Evolutionary conservation across 1,140 invertebrate genomes (phyloP).

Genomic region (Doryteuthis pealeii): DNA sequence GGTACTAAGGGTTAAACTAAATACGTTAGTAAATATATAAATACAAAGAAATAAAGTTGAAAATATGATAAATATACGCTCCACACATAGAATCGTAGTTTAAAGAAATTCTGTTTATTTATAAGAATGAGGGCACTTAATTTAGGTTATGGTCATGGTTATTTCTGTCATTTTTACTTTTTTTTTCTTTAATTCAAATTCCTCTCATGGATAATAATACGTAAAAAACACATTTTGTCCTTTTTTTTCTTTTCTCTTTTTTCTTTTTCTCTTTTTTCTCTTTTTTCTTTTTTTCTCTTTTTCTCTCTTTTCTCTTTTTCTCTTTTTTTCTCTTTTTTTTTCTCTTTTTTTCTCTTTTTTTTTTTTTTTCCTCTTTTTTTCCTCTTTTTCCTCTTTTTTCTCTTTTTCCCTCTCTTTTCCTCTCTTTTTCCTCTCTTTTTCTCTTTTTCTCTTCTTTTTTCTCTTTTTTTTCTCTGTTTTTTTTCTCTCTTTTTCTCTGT

Average conservation of each 20-base stretch:
- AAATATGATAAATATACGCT: no score
- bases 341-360: conserved; percentile 1
- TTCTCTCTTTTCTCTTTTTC: neutral
- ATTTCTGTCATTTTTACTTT: no score
- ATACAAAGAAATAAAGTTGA: no score
- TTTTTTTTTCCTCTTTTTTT: neutral
- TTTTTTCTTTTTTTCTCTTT: conserved; percentile 5
- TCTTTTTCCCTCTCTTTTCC: neutral
- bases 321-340: neutral
- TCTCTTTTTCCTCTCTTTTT: conserved; percentile 3
- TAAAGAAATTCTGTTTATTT: no score
- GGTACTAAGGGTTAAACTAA: no score
- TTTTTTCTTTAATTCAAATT: no score
- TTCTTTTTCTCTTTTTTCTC: neutral
- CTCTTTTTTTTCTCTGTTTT: neutral
- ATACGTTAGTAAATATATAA: no score
- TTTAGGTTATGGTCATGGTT: no score
- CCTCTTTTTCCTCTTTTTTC: neutral
- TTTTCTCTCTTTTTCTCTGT: neutral
- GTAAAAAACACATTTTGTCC: no score
- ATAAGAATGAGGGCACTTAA: no score
- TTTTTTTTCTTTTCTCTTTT: neutral
- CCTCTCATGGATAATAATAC: no score
- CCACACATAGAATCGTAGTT: no score
- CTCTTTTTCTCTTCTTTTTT: neutral